Evolutionary conservation across 2,797 vertebrate genomes (phyloP).

Genomic region (Alectoris magna): DNA sequence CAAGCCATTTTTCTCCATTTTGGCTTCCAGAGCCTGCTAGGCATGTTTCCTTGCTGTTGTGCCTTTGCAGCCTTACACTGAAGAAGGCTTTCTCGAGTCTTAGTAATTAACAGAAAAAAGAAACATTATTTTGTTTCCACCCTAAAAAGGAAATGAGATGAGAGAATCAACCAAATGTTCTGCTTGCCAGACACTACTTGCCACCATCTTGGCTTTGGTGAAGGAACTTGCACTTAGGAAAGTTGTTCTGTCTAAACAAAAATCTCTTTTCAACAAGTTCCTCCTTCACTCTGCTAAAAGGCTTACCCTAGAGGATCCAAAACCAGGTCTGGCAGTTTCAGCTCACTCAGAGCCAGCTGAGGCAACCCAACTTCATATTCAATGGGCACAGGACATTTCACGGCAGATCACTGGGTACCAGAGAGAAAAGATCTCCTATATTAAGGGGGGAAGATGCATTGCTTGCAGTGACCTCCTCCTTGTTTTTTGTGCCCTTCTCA

Average conservation of each 20-base stretch:
- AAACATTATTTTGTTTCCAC: background rate
- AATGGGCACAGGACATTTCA: background rate
- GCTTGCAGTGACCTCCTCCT: background rate
- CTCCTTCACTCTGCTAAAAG: background rate
- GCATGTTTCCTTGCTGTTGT: background rate
- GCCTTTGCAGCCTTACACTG: background rate
- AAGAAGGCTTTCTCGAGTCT: background rate
- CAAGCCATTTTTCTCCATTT: background rate
- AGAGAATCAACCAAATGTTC: background rate
- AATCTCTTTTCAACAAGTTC: conserved; percentile 8
- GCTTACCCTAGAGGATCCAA: background rate
- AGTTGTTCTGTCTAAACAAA: conserved; percentile 30
- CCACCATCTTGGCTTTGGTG: conserved; percentile 21
- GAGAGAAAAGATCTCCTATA: background rate
- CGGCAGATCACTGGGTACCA: background rate
- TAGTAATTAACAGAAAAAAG: background rate
- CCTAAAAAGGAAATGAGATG: background rate
- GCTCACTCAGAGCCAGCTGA: background rate
- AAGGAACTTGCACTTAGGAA: background rate
- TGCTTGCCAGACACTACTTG: background rate
- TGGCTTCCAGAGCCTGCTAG: background rate
- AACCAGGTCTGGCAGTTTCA: conserved; percentile 14
- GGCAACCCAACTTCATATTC: background rate
- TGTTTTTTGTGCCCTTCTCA: background rate
- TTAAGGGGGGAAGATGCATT: rapidly evolving